phyloP scores from a whole-genome alignment of 2,888 invertebrate species.

The Euplagia quadripunctaria region DNA sequence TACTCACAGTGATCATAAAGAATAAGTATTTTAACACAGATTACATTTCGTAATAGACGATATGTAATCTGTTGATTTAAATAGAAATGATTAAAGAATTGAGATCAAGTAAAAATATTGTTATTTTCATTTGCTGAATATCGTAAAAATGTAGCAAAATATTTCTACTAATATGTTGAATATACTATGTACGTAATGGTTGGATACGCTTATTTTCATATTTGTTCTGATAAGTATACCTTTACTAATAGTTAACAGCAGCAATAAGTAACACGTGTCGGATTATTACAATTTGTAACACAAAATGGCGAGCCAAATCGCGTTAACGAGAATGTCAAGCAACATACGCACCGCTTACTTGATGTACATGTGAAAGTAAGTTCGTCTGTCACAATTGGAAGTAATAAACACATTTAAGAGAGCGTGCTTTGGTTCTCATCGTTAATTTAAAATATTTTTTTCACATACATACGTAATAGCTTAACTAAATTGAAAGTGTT shows the following conservation, averaged over 20 bases:
- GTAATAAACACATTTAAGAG: slow-evolving; percentile 2
- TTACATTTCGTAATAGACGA: neutral
- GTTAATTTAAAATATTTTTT: neutral
- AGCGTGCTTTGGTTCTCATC: neutral
- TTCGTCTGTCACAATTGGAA: neutral
- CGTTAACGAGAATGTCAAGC: slow-evolving; percentile 1
- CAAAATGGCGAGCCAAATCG: neutral
- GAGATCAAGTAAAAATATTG: neutral
- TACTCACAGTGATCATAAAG: slow-evolving; percentile 2
- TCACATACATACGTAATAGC: neutral
- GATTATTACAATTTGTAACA: slow-evolving; percentile 1
- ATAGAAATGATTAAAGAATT: neutral
- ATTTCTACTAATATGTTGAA: neutral
- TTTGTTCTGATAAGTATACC: neutral
- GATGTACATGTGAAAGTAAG: neutral
- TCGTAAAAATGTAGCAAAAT: neutral
- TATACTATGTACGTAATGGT: neutral
- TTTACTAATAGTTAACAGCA: neutral
- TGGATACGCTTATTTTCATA: neutral
- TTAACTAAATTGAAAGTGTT: neutral
- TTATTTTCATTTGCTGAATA: neutral
- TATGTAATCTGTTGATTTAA: neutral
- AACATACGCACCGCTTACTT: neutral
- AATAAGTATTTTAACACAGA: neutral
- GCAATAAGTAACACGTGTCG: neutral